phyloP scores from a whole-genome alignment of 2,113 vertebrate species.

The Formicarius rufipectus region DNA sequence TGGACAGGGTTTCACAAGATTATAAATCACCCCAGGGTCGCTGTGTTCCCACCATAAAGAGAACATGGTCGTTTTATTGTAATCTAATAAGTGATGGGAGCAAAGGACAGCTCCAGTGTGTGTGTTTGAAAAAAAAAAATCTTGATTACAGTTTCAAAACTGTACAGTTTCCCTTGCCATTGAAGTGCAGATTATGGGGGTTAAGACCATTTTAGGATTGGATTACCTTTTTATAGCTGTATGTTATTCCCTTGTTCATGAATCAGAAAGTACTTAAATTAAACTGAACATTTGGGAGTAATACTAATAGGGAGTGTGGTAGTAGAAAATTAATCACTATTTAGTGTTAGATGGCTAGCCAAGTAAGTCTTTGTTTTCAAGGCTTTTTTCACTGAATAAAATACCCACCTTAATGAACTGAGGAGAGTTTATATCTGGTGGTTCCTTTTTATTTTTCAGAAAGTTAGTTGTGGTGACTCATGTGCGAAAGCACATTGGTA shows the following conservation, averaged over 20 bases:
- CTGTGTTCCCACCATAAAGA: conserved; percentile 89
- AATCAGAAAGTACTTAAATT: conserved; percentile 86
- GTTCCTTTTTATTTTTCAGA: conserved; percentile 4
- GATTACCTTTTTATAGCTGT: conserved; percentile 83
- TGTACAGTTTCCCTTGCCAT: conserved; percentile 82
- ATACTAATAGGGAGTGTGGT: conserved; percentile 76
- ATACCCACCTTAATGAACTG: conserved; percentile 41
- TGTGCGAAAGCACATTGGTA: not conserved
- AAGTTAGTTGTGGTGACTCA: not conserved
- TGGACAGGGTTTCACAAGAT: conserved; percentile 90
- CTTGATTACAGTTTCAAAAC: conserved; percentile 90
- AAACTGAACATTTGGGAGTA: conserved; percentile 84
- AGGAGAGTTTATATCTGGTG: not conserved
- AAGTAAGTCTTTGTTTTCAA: conserved; percentile 73
- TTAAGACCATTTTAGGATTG: conserved; percentile 83
- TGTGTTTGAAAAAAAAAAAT: conserved; percentile 85
- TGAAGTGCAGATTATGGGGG: conserved; percentile 85
- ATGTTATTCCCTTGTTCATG: conserved; percentile 83
- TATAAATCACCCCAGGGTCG: conserved; percentile 92
- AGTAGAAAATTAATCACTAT: conserved; percentile 82
- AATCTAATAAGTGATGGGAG: conserved; percentile 91
- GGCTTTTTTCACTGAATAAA: conserved; percentile 57
- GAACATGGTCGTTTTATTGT: conserved; percentile 81
- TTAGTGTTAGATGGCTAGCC: conserved; percentile 76
- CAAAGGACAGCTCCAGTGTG: conserved; percentile 86